phyloP scores from a whole-genome alignment of 92 coral and sea anemone species.

The Blastomussa wellsi region DNA sequence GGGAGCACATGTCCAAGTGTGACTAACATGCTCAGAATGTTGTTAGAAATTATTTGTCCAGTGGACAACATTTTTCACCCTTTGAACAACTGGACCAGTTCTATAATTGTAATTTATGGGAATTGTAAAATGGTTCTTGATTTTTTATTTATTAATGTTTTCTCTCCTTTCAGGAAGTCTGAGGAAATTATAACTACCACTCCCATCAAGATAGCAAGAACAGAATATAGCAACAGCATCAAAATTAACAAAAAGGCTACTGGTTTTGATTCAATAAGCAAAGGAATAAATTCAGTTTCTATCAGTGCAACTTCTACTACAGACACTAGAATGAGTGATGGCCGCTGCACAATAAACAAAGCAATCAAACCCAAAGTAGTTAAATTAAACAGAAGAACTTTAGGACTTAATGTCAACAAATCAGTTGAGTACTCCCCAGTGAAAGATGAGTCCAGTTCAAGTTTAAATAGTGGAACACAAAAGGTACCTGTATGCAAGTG shows the following conservation, averaged over 20 bases:
- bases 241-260: slow-evolving; percentile 17
- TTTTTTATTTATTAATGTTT: background rate
- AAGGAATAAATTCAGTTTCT: slow-evolving; percentile 24
- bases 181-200: background rate
- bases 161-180: slow-evolving; percentile 22
- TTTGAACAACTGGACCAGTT: no score
- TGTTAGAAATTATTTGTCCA: no score
- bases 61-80: no score
- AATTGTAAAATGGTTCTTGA: background rate
- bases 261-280: slow-evolving; percentile 6
- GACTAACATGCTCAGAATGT: no score
- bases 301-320: slow-evolving; percentile 11
- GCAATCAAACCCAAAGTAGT: slow-evolving; percentile 58
- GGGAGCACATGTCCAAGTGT: no score
- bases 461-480: slow-evolving; percentile 11
- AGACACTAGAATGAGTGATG: background rate
- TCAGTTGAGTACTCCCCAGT: slow-evolving; percentile 9
- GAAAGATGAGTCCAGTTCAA: slow-evolving; percentile 13
- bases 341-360: background rate
- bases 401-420: slow-evolving; percentile 38
- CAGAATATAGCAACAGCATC: background rate
- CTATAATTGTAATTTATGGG: no score
- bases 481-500: background rate
- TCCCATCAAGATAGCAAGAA: slow-evolving; percentile 29
- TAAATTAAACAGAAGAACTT: slow-evolving; percentile 75